Base-by-base conservation (phyloP, 2,113 vertebrate species). In the Planiliza haematocheilus region DNA sequence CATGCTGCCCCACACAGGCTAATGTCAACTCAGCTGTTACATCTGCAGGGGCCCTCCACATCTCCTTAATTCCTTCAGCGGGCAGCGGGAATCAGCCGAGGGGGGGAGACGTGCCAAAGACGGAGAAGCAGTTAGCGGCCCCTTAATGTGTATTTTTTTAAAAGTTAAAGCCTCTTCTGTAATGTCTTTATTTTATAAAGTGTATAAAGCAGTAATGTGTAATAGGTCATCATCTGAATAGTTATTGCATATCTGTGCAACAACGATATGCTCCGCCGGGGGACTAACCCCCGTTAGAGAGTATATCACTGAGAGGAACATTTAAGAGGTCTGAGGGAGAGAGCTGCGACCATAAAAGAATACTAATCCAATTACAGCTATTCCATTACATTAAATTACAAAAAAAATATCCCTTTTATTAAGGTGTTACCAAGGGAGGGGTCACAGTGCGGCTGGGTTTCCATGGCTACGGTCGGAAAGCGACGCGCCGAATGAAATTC, bases 351-450 rank as follows among this genome's bases (percentile, higher is more conserved):
- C 83, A 68, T 84, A 74, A 85, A 81, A 55, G 55, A 66, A 72
- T 20, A 80, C 74, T 88, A 86, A 91, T 89, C 82, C 71, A 82
- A 86, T 91, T 86, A 86, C 74, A 70, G 82, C 74, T 53, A 78
- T 87, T 82, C 50, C 38, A 84, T 85, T 83, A 83, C 53, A 77
- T 79, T 67, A 75, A 81, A 87, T 90, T 79, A 77, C 71, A 74
- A 53, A 76, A 74, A 74, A 53, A 76, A 74, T 79, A 56, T 70
- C 61, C 10, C 77, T 88, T 30, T 89, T 90, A 87, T 89, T 88
- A 77, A 75, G 66, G 67, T 77, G 79, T 82, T 79, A 76, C 53
- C 74, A 64, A 12, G 64, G 81, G 85, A 72, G 69, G 86, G 82
- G 79, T 87, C 77, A 79, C 46, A 11, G 63, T 76, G 56, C 7